Base-by-base conservation (phyloP, 2,888 invertebrate genomes). In the Scaeva pyrastri region DNA sequence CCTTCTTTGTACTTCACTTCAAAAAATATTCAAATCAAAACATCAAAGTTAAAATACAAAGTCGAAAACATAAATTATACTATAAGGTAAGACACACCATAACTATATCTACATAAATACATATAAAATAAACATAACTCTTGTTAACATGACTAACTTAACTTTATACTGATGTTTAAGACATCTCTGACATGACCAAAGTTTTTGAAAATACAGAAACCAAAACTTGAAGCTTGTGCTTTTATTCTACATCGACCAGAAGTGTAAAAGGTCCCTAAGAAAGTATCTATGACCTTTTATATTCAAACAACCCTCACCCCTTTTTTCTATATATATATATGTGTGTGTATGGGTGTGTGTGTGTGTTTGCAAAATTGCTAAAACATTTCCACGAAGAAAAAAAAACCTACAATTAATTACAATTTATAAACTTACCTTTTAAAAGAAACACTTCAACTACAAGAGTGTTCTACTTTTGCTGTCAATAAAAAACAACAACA, bases 381-480 rank as follows among this genome's bases (percentile, higher is more conserved):
- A 16, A 12, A 16, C 19, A 26, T 43, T 23, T 11, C 1, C 14
- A 45, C 6, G 26, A 5, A 12, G 14, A 41, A 45, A 45, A 39
- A 4, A 23, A 45, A 48, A 48, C 19, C n/a, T n/a, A n/a, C 43
- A 52, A 50, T 52, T 82, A 72, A 82, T 72, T 71, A 11, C 56
- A 58, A 74, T 76, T 73, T 58, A n/a, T 72, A 45, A 72, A 41
- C 85, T 85, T 85, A 85, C 85, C 85, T 52, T 48, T n/a, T 41
- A 52, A 39, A 72, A 45, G 73, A 85, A 85, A 60, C 48, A 62
- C 76, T 43, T 62, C 41, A 68, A 73, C 56, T 72, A 26, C 52
- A 82, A 48, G 56, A 26, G 50, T 70, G 84, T 58, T 72, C 79
- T 55, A 72, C 80, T 73, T 80, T 68, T 16, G 39, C 10, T 68